Evolutionary conservation across 92 coral and sea anemone species (phyloP).

Genomic region (Palythoa grandis): DNA sequence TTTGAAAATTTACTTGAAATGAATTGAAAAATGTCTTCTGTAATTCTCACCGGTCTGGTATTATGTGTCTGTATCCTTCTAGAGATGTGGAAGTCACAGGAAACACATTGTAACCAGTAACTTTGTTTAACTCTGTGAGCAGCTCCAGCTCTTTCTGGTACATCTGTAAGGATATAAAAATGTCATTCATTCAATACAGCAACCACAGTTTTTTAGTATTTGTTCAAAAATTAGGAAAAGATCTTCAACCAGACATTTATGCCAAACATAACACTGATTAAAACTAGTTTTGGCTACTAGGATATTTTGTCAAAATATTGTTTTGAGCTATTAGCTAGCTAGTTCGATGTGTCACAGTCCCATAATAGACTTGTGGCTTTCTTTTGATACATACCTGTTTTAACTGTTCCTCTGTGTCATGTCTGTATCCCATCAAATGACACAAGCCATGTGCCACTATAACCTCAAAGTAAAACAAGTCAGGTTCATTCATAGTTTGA

Average conservation of each 20-base stretch:
- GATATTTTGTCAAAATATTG: too few relatives aligned
- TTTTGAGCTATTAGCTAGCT: too few relatives aligned
- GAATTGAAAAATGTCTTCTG: too few relatives aligned
- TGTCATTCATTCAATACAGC: not conserved
- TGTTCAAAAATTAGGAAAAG: too few relatives aligned
- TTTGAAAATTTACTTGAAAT: too few relatives aligned
- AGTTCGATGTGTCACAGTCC: too few relatives aligned
- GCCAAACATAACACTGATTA: too few relatives aligned
- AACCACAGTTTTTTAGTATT: too few relatives aligned
- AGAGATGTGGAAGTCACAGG: conserved; percentile 67
- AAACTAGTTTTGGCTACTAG: too few relatives aligned
- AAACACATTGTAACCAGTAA: conserved; percentile 71
- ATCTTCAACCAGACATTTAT: too few relatives aligned
- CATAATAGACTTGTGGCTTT: too few relatives aligned
- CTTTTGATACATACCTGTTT: conserved; percentile 59
- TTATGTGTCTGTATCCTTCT: conserved; percentile 21
- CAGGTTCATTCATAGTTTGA: too few relatives aligned
- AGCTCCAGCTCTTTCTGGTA: conserved; percentile 83
- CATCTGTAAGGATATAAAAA: conserved; percentile 67
- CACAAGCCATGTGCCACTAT: conserved; percentile 93
- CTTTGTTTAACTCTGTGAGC: conserved; percentile 65
- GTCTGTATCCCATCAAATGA: conserved; percentile 93
- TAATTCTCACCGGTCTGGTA: conserved; percentile 30
- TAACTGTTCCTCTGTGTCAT: conserved; percentile 75
- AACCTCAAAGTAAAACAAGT: conserved; percentile 53